These are phyloP conservation scores for Philantomba maxwellii DNA, from an alignment of 2,113 vertebrate species.

Conservation along the genomic window DNA sequence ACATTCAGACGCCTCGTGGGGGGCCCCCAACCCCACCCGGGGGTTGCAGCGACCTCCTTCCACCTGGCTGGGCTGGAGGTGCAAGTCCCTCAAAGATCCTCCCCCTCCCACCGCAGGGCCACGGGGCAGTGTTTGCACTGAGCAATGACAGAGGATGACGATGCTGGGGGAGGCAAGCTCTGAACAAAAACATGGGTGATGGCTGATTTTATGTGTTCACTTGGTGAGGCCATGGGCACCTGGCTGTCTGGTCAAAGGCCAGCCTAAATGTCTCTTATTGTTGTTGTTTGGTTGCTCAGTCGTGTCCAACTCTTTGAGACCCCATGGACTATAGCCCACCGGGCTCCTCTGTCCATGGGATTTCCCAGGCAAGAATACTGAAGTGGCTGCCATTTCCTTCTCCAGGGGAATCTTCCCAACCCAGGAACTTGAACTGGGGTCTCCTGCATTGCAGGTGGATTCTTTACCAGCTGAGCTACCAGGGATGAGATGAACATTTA, in stretches of 20 bases:
- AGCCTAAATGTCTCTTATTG: not conserved
- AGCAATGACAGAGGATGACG: not conserved
- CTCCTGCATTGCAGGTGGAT: not conserved
- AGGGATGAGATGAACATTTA: not conserved
- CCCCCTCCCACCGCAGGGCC: not conserved
- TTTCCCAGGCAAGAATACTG: not conserved
- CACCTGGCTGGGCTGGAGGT: not conserved
- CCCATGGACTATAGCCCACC: not conserved
- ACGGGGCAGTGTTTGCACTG: not conserved
- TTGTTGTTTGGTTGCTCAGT: not conserved
- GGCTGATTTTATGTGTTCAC: not conserved
- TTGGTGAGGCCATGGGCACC: not conserved
- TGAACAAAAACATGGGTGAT: accelerated
- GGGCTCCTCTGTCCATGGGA: not conserved
- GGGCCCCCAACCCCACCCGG: not conserved
- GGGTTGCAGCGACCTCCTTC: not conserved
- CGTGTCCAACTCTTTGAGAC: not conserved
- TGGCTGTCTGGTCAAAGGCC: accelerated
- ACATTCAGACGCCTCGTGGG: not conserved
- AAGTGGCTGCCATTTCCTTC: not conserved
- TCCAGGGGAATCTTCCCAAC: not conserved
- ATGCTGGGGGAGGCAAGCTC: not conserved
- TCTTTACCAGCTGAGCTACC: not conserved
- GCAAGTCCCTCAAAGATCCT: accelerated
- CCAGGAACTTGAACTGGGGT: not conserved